Percentiles rank a stretch among this genome's conserved stretches.
Conservation (phyloP, 1,140 invertebrate species). For the Theocolax elegans region DNA sequence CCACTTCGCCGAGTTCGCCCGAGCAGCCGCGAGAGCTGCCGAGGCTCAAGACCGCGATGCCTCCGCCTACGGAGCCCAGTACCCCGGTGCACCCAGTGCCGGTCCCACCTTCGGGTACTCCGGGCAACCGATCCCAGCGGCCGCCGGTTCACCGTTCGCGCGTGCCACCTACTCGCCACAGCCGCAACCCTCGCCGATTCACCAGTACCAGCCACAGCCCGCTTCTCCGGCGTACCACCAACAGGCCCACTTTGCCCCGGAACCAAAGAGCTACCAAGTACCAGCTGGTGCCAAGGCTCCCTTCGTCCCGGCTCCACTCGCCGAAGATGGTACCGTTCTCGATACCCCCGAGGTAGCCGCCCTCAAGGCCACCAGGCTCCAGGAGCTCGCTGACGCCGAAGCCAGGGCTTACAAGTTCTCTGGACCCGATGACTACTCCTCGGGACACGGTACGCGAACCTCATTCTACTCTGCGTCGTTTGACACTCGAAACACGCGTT, state of each 20-base stretch:
- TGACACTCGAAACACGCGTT: no score
- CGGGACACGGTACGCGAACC: conserved; percentile 53
- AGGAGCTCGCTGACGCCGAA: conserved; percentile 63
- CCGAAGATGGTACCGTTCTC: conserved; percentile 69
- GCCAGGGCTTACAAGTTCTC: conserved; percentile 68
- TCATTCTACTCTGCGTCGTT: not conserved
- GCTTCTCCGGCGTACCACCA: conserved; percentile 42
- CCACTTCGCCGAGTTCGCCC: conserved; percentile 67
- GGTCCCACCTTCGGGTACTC: conserved; percentile 26
- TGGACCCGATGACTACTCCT: conserved; percentile 56
- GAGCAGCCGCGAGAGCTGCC: conserved; percentile 58
- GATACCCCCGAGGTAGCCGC: conserved; percentile 74
- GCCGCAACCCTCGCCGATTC: conserved; percentile 5
- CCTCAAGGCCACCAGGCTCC: conserved; percentile 62
- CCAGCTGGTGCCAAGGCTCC: conserved; percentile 44
- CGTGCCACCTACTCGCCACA: conserved; percentile 15
- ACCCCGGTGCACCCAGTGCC: conserved; percentile 40
- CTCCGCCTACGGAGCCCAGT: conserved; percentile 27
- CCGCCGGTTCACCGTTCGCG: not conserved
- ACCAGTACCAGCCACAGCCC: conserved; percentile 10
- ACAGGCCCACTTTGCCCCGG: conserved; percentile 46
- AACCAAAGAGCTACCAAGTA: conserved; percentile 48
- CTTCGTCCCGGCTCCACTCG: conserved; percentile 69
- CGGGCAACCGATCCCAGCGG: conserved; percentile 36
- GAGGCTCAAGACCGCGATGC: conserved; percentile 49